Evolutionary conservation across 2,888 invertebrate genomes (phyloP).

Genomic region (Girardia tigrina): DNA sequence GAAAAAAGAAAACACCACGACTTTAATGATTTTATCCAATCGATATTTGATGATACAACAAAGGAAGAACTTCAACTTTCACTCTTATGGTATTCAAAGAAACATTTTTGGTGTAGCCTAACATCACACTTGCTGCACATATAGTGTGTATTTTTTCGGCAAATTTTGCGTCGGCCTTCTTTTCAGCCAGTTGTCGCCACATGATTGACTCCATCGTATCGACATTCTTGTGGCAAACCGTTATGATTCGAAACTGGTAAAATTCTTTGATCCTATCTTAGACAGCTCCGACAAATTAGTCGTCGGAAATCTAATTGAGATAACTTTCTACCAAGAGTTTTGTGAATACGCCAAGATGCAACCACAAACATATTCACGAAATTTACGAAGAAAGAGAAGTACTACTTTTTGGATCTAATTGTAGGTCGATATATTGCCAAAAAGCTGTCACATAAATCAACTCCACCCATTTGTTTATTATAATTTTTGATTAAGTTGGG

Average conservation of each 20-base stretch:
- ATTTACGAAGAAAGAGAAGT: constrained; percentile 26
- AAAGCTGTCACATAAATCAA: constrained; percentile 27
- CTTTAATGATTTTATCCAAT: too few relatives aligned
- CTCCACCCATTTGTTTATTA: constrained; percentile 31
- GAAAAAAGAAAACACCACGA: too few relatives aligned
- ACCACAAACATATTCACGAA: constrained; percentile 28
- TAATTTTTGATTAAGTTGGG: constrained; percentile 26
- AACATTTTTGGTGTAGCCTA: constrained; percentile 29
- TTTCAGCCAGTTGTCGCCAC: not conserved
- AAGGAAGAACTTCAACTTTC: too few relatives aligned
- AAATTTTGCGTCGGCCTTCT: constrained; percentile 29
- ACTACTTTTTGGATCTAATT: constrained; percentile 31
- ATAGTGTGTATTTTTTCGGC: constrained; percentile 21
- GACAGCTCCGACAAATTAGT: constrained; percentile 10
- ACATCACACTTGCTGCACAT: constrained; percentile 23
- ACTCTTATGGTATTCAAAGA: constrained; percentile 14
- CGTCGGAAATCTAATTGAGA: constrained; percentile 24
- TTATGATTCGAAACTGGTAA: too few relatives aligned
- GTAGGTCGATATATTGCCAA: constrained; percentile 28
- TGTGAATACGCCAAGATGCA: constrained; percentile 26
- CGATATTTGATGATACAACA: too few relatives aligned
- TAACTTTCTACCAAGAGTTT: constrained; percentile 21
- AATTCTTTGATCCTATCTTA: too few relatives aligned
- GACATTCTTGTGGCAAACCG: not conserved
- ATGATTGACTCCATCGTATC: constrained; percentile 15